Base-by-base conservation (phyloP, 53 echinoderm and acorn worm genomes). In the Stichopus horrens region DNA sequence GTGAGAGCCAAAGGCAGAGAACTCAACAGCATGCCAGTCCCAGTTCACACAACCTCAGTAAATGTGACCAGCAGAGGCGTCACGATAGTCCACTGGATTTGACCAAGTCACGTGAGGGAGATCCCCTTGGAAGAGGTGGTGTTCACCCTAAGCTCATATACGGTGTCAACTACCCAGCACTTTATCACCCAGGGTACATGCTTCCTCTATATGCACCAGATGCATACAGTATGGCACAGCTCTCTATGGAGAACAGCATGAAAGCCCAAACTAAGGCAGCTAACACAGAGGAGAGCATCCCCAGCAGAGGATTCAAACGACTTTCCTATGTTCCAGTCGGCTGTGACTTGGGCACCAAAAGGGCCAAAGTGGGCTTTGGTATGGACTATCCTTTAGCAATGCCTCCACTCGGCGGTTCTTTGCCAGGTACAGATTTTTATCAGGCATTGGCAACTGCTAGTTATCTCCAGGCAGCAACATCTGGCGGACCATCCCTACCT, bases 81-180 rank as follows among this genome's bases (percentile, higher is more conserved):
- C 74, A 87, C 21, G 91, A 92, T 55, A 89, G 89, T 58, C 99
- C 99, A 5, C 90, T 99, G 55, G 99, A 99, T 88, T 89, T 96
- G 13, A 93, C 96, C 65, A 88, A 96, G 88, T 93, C 99, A 75
- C 94, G 92, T 76, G 90, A 90, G 77, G 86, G 83, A 59, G 81
- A 92, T 7, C 57, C 89, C 18, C 52, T 74, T 9, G 75, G 74
- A 74, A 10, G 87, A 55, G 74, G 74, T 19, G 74, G 74, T 19
- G 18, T 75, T 53, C 87, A 73, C 57, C 92, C 93, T 0, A 94
- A 95, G 77, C 92, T 97, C 18, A 90, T 95, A n/a, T 95, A 93
- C 60, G 92, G 92, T 54, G 95, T 92, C 89, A 97, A 97, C 86
- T 97, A 95, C 76, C 94, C 97, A 21, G 90, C 95, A 5, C 90